Percentiles rank a stretch among this genome's conserved stretches.
phyloP scores from a whole-genome alignment of 2,113 vertebrate species.

The Menura novaehollandiae region DNA sequence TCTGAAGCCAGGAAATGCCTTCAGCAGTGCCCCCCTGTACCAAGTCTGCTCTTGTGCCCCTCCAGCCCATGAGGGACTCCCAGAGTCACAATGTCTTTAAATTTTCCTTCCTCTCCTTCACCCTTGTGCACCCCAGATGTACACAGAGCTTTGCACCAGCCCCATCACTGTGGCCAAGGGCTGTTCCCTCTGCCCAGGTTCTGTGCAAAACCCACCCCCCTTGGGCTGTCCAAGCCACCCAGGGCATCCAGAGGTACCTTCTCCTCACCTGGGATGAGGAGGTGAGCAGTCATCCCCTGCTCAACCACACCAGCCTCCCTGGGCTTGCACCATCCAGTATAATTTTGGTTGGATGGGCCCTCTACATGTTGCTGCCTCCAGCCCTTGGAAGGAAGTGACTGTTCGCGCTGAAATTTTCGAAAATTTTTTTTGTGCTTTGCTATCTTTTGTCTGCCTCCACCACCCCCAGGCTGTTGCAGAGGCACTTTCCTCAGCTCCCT shows the following conservation, averaged over 20 bases:
- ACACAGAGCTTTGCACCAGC: rapidly evolving
- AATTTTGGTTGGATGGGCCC: background rate
- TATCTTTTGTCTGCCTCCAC: background rate
- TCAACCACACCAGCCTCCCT: background rate
- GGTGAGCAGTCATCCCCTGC: background rate
- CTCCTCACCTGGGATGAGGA: background rate
- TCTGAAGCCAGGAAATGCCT: background rate
- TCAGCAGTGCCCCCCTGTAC: rapidly evolving
- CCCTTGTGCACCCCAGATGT: background rate
- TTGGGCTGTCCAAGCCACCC: background rate
- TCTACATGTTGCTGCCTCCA: background rate
- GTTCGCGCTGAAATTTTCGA: background rate
- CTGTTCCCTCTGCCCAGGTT: background rate
- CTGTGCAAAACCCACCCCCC: background rate
- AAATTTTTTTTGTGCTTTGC: background rate
- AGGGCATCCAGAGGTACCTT: background rate
- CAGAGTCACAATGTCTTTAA: background rate
- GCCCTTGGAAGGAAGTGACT: background rate
- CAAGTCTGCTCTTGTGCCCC: background rate
- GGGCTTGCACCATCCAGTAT: background rate
- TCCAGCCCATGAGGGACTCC: background rate
- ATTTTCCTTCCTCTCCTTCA: background rate
- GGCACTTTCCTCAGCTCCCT: background rate
- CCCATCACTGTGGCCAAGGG: background rate
- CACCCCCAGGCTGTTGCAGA: background rate